Evolutionary conservation across 2,113 vertebrate genomes (phyloP), one percentile per base, ranked within the genome.

Genomic region (Sander lucioperca): DNA sequence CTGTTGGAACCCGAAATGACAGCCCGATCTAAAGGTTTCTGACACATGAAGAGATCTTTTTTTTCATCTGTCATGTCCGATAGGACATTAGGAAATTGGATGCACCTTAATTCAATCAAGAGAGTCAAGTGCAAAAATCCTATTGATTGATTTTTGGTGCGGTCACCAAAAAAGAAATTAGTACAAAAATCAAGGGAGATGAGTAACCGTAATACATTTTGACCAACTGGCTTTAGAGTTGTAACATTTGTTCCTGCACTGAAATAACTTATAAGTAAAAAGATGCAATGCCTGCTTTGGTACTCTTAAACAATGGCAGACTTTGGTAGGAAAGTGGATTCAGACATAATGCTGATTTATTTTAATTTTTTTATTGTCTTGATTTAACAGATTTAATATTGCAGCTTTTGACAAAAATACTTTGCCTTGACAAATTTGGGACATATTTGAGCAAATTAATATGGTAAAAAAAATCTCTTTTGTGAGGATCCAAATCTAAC

Each of bases 301-400:
- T 23, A 43, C 43, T 54, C 21, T 68, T n/a, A 36, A 5, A 43
- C 12, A 48, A 30, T 27, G 4, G 10, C 5, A 23, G 57, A 39
- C 25, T 76, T 71, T 72, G 43, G 74, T 54, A 62, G 36, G 33
- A 48, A 43, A 53, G 10, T 45, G 1, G 45, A 66, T 72, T 56
- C 36, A 14, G 25, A 54, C 36, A 33, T 50, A 5, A 12, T 58
- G 3, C 27, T 2, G 64, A 25, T 59, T 1, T 30, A n/a, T 27
- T 3, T 27, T 1, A 25, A 25, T 43, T 53, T 36, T 16, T 39
- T 3, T 25, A 13, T 48, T 2, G 21, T 43, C 6, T 8, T 21
- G 5, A n/a, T 27, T 14, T 57, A 51, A 63, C 21, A 59, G 16
- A 83, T 78, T 50, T 25, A 39, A 18, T 48, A 16, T 39, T 39